Evolutionary conservation across 1,140 invertebrate species (phyloP).

Genomic region (Anastrepha ludens): DNA sequence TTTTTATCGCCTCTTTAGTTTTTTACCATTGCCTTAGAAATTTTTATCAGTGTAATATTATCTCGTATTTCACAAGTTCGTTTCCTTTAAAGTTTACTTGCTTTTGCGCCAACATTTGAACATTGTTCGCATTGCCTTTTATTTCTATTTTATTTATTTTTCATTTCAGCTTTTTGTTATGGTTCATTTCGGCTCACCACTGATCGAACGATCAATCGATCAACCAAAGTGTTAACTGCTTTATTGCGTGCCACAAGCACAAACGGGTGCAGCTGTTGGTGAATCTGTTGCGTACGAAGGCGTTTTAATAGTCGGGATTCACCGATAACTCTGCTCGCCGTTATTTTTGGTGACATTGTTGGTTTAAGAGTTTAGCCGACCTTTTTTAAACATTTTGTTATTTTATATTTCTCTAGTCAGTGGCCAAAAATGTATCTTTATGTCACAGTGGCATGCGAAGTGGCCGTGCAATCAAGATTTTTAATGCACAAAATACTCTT

Average conservation of each 20-base stretch:
- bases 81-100: conserved; percentile 1
- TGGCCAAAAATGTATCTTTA: conserved; percentile 23
- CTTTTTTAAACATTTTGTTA: neutral
- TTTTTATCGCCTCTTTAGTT: too few species aligned
- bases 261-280: neutral
- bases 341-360: neutral
- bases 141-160: neutral
- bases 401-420: neutral
- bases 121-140: neutral
- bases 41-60: neutral
- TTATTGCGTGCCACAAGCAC: neutral
- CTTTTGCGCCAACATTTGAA: conserved; percentile 1
- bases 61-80: neutral
- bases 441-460: neutral
- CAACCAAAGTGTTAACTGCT: conserved; percentile 6
- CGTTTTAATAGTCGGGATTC: neutral
- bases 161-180: neutral
- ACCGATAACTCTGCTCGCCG: neutral
- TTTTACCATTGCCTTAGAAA: too few species aligned
- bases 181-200: neutral
- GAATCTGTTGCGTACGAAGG: neutral
- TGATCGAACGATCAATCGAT: conserved; percentile 18
- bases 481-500: neutral
- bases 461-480: neutral
- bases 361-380: neutral